Evolutionary conservation across 2,888 invertebrate genomes (phyloP), one percentile per base, ranked within the genome.

Genomic region (Phalera bucephala): DNA sequence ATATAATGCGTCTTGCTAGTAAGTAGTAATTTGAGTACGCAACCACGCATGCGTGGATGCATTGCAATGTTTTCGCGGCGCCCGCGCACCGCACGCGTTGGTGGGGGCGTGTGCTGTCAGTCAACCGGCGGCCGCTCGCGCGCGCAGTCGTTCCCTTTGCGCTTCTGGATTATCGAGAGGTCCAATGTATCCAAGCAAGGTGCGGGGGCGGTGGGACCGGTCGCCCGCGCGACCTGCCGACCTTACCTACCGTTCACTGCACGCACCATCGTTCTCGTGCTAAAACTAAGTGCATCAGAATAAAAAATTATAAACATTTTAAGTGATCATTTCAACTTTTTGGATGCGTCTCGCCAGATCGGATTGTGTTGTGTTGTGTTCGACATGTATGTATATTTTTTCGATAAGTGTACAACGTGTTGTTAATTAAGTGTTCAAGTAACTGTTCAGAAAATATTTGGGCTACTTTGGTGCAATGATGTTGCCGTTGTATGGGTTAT

Each of bases 221-320:
- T 83, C 82, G 76, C 62, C 68, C 74, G 65, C 56, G 65, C 76
- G 87, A 85, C 89, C 88, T 77, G 87, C 83, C 91, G 91, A 90
- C 91, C 91, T 91, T 87, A 90, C 88, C 85, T 77, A 81, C 85
- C 85, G 82, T 80, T 84, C 83, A 80, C 83, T 72, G 64, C 65
- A 83, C 80, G 80, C 82, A 81, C 73, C 62, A 9, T 9, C 14
- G 28, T 28, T 70, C 71, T 70, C 60, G 74, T 74, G 75, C 70
- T 75, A 73, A 69, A 72, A 68, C 75, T 65, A 61, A 74, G 76
- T 80, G 81, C 80, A 83, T 77, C 71, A 59, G 63, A 62, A 62
- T 48, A 62, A 50, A 57, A 56, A 50, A 51, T n/a, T n/a, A n/a
- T 46, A 51, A 51, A 48, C 27, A n/a, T n/a, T n/a, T n/a, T n/a